Evolutionary conservation across 2,888 invertebrate species (phyloP), one percentile per base, ranked within the genome.

Genomic region (Sesamia inferens): DNA sequence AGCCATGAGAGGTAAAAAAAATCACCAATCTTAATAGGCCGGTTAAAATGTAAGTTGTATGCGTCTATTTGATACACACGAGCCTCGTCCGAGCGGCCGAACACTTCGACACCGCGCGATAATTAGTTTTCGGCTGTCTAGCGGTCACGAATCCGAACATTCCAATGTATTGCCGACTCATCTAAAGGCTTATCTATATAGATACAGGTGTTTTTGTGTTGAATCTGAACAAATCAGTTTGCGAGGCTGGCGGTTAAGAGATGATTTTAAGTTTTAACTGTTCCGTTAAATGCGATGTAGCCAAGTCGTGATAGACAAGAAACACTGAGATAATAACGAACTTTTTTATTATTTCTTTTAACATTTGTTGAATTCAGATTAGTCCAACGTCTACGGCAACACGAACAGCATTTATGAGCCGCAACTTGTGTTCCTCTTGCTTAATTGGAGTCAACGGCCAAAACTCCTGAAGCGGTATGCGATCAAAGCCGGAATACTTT

Each of bases 111-210:
- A 89, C 88, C 87, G 84, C 86, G 81, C 90, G 92, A 91, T 93
- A 94, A 94, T 94, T 93, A 93, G 91, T 93, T 93, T 92, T 92
- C 91, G 92, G 88, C 90, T 90, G 90, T 89, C 87, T 87, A 90
- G 87, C 90, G 89, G 92, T 93, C 94, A 94, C 94, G 94, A 93
- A 90, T 87, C 87, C 87, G 84, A 85, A 89, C 93, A 94, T 94
- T 94, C 93, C 94, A 72, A 89, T 83, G 89, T 88, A 90, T 85
- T 91, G 92, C 89, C 92, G 92, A 94, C 92, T 94, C 94, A 94
- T 93, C 91, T 88, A 87, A 87, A 84, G 85, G 89, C 90, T 92
- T 87, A 86, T 91, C 81, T 84, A 83, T 86, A 84, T 79, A 90
- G 90, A 90, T 91, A 93, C 91, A 93, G 92, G 92, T 93, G 93